Conservation (phyloP, 2,888 invertebrate genomes). For the Melangyna quadrimaculata region DNA sequence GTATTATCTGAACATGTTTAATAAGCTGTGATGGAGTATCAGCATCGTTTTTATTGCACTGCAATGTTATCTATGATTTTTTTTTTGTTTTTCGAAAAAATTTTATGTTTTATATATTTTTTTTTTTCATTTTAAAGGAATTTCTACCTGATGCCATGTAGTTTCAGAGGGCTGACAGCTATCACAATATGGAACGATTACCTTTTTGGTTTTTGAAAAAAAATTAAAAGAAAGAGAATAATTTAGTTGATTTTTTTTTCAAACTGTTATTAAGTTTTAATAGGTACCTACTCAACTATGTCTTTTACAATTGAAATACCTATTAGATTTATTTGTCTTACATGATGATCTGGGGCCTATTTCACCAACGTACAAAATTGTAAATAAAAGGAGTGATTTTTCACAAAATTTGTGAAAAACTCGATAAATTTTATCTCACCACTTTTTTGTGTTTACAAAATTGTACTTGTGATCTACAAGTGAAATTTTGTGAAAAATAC, state of each 20-base stretch:
- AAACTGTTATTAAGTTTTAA: neutral
- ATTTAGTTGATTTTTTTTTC: neutral
- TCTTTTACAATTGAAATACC: too few relatives aligned
- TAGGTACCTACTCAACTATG: too few relatives aligned
- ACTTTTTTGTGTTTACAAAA: too few relatives aligned
- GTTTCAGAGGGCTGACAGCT: constrained; percentile 86
- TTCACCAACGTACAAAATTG: too few relatives aligned
- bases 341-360: too few relatives aligned
- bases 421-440: too few relatives aligned
- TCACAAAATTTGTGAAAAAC: too few relatives aligned
- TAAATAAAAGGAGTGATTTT: too few relatives aligned
- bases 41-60: constrained; percentile 83
- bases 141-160: constrained; percentile 84
- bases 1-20: constrained; percentile 85
- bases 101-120: neutral
- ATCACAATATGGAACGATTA: constrained; percentile 86
- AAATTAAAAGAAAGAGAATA: neutral
- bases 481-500: too few relatives aligned
- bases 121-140: constrained; percentile 63
- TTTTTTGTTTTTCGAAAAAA: neutral
- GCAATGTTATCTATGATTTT: constrained; percentile 82
- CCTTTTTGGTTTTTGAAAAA: constrained; percentile 58
- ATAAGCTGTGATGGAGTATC: constrained; percentile 82
- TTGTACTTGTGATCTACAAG: too few relatives aligned
- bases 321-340: too few relatives aligned